Evolutionary conservation across 2,797 vertebrate genomes (phyloP).

Genomic region (Scomberomorus guttatus): DNA sequence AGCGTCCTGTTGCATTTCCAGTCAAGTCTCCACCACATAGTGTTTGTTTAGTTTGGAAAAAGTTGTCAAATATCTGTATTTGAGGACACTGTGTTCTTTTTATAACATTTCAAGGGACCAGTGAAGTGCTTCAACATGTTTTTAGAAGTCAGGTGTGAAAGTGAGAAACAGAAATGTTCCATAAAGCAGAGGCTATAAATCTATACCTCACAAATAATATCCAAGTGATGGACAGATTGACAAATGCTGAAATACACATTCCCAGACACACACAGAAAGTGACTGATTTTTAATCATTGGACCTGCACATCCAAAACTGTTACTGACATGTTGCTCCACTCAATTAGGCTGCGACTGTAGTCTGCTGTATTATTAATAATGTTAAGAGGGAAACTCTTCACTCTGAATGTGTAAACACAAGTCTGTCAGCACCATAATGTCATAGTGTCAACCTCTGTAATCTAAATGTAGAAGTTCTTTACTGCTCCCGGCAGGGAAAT

Average conservation of each 20-base stretch:
- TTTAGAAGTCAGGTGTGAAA: neutral
- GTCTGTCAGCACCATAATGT: neutral
- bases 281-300: conserved; percentile 12
- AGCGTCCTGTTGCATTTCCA: neutral
- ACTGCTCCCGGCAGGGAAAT: neutral
- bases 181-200: neutral
- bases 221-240: conserved; percentile 1
- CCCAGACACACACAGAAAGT: neutral
- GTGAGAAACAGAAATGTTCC: conserved; percentile 1
- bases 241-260: neutral
- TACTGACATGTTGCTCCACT: neutral
- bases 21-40: neutral
- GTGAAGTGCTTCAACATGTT: conserved; percentile 10
- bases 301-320: conserved; percentile 1
- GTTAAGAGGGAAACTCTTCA: neutral
- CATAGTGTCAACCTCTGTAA: neutral
- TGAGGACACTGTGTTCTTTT: neutral
- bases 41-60: neutral
- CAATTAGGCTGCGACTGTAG: neutral
- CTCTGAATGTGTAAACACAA: conserved; percentile 18
- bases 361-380: conserved; percentile 24
- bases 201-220: neutral
- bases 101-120: neutral
- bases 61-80: neutral
- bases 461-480: neutral